Base-by-base conservation (phyloP, 2,888 invertebrate species). In the Hypolimnas misippus region DNA sequence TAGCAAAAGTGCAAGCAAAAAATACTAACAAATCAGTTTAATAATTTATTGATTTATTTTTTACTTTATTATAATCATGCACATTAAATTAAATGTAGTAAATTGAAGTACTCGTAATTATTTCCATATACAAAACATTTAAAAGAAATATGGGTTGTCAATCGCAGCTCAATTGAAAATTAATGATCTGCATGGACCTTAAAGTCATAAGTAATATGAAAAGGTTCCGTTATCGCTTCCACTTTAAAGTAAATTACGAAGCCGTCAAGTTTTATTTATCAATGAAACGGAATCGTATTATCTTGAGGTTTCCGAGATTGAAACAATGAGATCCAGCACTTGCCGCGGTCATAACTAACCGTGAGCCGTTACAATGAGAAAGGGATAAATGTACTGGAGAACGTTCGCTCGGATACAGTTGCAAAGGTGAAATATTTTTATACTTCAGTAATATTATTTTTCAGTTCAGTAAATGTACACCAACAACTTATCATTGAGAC, bases 351-450 rank as follows among this genome's bases (percentile, higher is more conserved):
- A 82, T 85, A 86, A 81, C 80, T 83, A 78, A 81, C 77, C 70
- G 71, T 74, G 70, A 73, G 75, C 84, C 82, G 84, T 85, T 84
- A 85, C 80, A 78, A 81, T 80, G 83, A 84, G 76, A 78, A 46
- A 49, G 50, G 55, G 64, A 58, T 64, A 54, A 58, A 66, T 56
- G 46, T 52, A 62, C 55, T n/a, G 42, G 46, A 35, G 35, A n/a
- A n/a, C 51, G 40, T 56, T 56, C 46, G 51, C 19, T 14, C 57
- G n/a, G 31, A 49, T 40, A 49, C 51, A 51, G 58, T 40, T 62
- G 62, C 62, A 57, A 16, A 51, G 44, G 46, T 44, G 17, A 61
- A 51, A 50, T 63, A 57, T 40, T 46, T 59, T 55, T 51, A 49
- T 14, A 29, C 29, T 14, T 8, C 14, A 29, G 6, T 49, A 19